phyloP scores from a whole-genome alignment of 2,113 vertebrate genomes.

The Tenrec ecaudatus region DNA sequence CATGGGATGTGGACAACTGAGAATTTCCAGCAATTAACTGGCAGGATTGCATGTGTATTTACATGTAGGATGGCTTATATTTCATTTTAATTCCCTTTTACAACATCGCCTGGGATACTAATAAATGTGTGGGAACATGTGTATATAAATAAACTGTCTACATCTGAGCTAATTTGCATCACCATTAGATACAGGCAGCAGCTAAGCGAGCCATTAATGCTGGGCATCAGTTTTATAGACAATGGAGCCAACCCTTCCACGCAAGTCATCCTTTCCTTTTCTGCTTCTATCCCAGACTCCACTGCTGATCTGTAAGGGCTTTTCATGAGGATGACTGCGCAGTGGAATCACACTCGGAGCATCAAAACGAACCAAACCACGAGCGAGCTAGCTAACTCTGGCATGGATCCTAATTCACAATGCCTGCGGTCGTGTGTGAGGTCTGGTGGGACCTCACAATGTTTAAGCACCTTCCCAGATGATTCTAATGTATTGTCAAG shows the following conservation, averaged over 20 bases:
- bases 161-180: slow-evolving; percentile 82
- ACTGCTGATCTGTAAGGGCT: neutral
- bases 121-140: slow-evolving; percentile 78
- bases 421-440: neutral
- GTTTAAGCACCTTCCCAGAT: neutral
- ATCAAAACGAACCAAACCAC: neutral
- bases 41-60: slow-evolving; percentile 74
- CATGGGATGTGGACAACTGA: slow-evolving; percentile 68
- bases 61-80: slow-evolving; percentile 79
- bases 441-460: neutral
- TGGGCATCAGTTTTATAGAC: slow-evolving; percentile 82
- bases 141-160: slow-evolving; percentile 81
- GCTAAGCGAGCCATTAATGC: slow-evolving; percentile 81
- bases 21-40: slow-evolving; percentile 70
- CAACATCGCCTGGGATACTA: slow-evolving; percentile 76
- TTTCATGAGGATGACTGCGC: slow-evolving; percentile 42
- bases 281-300: slow-evolving; percentile 55
- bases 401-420: too few species aligned
- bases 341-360: neutral
- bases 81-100: slow-evolving; percentile 85
- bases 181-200: slow-evolving; percentile 63
- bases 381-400: slow-evolving; percentile 15
- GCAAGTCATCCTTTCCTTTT: slow-evolving; percentile 71
- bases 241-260: slow-evolving; percentile 73
- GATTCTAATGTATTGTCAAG: neutral